These are phyloP conservation scores for Drosophila nebulosa DNA, from an alignment of 1,140 invertebrate species.

Conservation along the genomic window DNA sequence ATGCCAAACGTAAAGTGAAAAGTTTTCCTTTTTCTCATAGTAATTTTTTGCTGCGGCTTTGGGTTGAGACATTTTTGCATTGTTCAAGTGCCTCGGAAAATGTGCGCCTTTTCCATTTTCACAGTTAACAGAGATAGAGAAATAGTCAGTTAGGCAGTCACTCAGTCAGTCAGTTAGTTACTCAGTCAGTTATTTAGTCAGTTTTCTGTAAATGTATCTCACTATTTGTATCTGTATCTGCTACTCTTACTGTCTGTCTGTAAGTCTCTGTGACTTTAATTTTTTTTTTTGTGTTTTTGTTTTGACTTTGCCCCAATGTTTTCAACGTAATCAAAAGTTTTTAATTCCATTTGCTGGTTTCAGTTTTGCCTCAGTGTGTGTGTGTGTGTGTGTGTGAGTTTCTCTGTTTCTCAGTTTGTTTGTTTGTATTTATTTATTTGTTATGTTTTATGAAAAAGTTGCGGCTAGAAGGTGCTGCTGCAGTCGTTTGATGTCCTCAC, in stretches of 20 bases:
- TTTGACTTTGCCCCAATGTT: constrained; percentile 24
- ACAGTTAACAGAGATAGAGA: no score
- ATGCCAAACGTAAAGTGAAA: constrained; percentile 13
- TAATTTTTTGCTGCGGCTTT: constrained; percentile 1
- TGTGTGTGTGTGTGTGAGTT: constrained; percentile 12
- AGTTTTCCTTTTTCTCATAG: constrained; percentile 13
- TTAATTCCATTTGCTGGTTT: constrained; percentile 47
- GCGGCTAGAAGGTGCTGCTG: constrained; percentile 1
- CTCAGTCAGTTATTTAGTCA: constrained; percentile 15
- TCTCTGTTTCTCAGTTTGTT: constrained; percentile 3
- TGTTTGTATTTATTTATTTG: not conserved
- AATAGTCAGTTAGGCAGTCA: constrained; percentile 4
- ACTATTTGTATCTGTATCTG: constrained; percentile 4
- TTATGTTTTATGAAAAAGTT: not conserved
- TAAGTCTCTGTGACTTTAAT: no score
- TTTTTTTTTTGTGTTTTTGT: constrained; percentile 6
- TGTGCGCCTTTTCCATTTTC: constrained; percentile 22
- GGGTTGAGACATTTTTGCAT: not conserved
- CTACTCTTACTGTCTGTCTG: not conserved
- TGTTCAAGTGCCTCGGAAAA: constrained; percentile 26
- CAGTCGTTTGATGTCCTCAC: constrained; percentile 20
- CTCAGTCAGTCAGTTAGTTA: constrained; percentile 14
- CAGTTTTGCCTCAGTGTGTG: constrained; percentile 7
- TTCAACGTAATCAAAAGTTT: constrained; percentile 61
- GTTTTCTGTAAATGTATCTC: constrained; percentile 26